phyloP scores from a whole-genome alignment of 2,113 vertebrate genomes.

The Urocolius indicus region DNA sequence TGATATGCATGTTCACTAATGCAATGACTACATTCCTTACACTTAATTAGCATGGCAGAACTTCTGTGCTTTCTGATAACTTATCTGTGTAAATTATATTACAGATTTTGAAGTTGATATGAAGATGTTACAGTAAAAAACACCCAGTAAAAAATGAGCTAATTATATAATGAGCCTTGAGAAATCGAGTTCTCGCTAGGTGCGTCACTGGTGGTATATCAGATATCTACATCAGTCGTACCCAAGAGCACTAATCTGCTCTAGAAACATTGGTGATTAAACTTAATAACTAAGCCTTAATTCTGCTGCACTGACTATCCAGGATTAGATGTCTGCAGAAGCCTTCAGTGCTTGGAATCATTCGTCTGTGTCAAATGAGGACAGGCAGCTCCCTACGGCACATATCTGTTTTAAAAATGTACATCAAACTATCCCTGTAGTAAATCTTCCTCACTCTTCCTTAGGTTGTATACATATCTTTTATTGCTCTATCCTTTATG shows the following conservation, averaged over 20 bases:
- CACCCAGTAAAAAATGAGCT: constrained; percentile 8
- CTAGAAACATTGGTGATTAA: constrained; percentile 47
- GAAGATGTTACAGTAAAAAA: constrained; percentile 50
- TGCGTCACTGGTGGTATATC: constrained; percentile 16
- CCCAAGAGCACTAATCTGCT: constrained; percentile 7
- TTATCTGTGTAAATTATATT: constrained; percentile 44
- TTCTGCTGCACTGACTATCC: constrained; percentile 24
- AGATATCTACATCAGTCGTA: constrained; percentile 1
- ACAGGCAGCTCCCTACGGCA: not conserved
- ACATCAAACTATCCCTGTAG: not conserved
- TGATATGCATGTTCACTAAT: constrained; percentile 21
- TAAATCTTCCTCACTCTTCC: not conserved
- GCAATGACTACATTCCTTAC: not conserved
- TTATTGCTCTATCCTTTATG: not conserved
- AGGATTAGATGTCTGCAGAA: not conserved
- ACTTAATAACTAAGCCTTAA: constrained; percentile 55
- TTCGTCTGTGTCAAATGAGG: not conserved
- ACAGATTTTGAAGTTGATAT: constrained; percentile 42
- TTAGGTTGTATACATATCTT: not conserved
- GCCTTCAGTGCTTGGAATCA: not conserved
- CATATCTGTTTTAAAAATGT: not conserved
- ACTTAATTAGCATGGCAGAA: constrained; percentile 7
- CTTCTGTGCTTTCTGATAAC: constrained; percentile 19
- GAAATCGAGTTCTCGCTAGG: constrained; percentile 37
- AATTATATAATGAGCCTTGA: constrained; percentile 55